Percentiles rank a stretch among this genome's conserved stretches.
Conservation (phyloP, 2,888 invertebrate genomes). For the Mesorhabditis spiculigera region DNA sequence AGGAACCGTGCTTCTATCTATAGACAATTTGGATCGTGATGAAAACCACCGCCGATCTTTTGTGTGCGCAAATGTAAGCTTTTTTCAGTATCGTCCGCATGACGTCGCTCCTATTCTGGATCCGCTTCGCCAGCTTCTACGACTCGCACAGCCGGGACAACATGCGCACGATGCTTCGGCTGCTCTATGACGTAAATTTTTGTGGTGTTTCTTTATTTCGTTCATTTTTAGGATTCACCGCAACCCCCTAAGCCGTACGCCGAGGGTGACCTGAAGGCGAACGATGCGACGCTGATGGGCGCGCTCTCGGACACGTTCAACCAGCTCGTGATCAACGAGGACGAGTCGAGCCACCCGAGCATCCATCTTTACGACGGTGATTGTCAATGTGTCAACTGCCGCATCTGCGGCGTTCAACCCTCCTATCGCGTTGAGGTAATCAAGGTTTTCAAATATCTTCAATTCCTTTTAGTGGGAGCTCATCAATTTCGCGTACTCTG, state of each 20-base stretch:
- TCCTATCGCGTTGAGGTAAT: not conserved
- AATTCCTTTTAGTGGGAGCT: not conserved
- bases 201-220: too few relatives aligned
- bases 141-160: not conserved
- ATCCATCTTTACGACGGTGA: not conserved
- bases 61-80: not conserved
- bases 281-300: not conserved
- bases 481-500: not conserved
- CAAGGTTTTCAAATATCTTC: not conserved
- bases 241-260: too few relatives aligned
- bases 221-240: too few relatives aligned
- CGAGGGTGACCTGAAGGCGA: too few relatives aligned
- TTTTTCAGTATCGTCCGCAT: constrained; percentile 3
- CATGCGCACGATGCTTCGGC: constrained; percentile 4
- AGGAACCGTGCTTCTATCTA: too few relatives aligned
- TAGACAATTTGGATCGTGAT: too few relatives aligned
- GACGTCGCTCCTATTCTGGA: not conserved
- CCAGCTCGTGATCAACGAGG: not conserved
- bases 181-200: not conserved
- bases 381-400: not conserved
- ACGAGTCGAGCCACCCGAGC: not conserved
- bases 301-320: not conserved
- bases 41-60: too few relatives aligned
- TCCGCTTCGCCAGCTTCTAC: not conserved
- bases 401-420: not conserved